These are phyloP conservation scores for Oncorhynchus keta DNA, from an alignment of 2,113 vertebrate species.

Conservation along the genomic window DNA sequence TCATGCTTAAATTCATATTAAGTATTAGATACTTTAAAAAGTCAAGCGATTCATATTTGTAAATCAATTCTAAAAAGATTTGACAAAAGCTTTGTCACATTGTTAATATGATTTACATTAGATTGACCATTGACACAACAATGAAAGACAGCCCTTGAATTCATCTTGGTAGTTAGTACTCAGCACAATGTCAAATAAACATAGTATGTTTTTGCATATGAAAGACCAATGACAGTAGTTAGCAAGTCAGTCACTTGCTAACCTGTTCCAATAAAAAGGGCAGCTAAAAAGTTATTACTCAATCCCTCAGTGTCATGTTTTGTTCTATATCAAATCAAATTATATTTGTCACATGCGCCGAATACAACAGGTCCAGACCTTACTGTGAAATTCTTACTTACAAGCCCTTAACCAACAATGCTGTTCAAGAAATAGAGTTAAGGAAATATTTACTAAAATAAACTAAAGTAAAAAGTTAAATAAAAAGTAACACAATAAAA, in stretches of 20 bases:
- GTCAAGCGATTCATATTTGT: not conserved
- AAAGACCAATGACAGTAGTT: no score
- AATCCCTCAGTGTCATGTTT: not conserved
- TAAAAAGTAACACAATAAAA: no score
- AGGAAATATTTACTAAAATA: no score
- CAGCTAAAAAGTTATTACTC: not conserved
- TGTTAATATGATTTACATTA: no score
- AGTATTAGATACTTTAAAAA: no score
- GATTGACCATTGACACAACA: not conserved
- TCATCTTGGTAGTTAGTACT: not conserved
- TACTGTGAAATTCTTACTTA: no score
- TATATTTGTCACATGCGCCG: no score
- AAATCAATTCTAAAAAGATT: not conserved
- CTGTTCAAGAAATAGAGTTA: no score
- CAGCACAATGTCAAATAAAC: not conserved
- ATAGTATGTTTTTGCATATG: not conserved
- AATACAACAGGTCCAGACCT: no score
- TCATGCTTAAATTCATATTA: not conserved
- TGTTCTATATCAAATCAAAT: not conserved
- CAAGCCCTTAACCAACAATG: no score
- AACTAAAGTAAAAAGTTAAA: no score
- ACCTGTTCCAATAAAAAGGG: conserved; percentile 52
- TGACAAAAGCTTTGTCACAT: not conserved
- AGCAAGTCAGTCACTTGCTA: not conserved
- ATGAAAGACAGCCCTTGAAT: not conserved